Evolutionary conservation across 2,113 vertebrate species (phyloP).

Genomic region (Sigmodon hispidus): DNA sequence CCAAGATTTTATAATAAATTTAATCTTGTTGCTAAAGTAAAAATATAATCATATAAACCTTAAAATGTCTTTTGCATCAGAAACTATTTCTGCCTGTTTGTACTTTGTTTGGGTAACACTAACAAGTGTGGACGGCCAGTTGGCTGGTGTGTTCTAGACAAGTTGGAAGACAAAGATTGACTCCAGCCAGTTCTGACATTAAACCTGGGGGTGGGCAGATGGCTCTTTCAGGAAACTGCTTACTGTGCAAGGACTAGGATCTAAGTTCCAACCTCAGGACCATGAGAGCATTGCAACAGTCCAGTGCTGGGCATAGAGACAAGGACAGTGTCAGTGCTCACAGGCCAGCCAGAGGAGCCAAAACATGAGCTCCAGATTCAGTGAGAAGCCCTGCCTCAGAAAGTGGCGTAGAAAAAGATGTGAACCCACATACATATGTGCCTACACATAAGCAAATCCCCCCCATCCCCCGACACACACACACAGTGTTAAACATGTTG

Average conservation of each 20-base stretch:
- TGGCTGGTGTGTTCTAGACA: neutral
- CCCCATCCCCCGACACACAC: too few species aligned
- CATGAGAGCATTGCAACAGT: neutral
- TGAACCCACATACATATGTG: too few species aligned
- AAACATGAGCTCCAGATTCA: neutral
- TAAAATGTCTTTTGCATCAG: neutral
- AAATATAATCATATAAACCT: neutral
- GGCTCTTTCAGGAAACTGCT: neutral
- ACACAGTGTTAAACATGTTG: neutral
- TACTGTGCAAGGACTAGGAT: neutral
- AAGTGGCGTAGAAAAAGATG: neutral
- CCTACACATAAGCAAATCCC: too few species aligned
- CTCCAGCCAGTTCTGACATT: neutral
- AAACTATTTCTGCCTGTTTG: neutral
- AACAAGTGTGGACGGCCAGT: accelerated
- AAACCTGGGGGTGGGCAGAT: neutral
- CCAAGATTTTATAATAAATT: neutral
- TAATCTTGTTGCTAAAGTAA: neutral
- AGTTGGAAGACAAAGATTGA: neutral
- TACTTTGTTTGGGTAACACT: neutral
- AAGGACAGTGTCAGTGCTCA: too few species aligned
- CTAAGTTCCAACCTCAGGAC: neutral
- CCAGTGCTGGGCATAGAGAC: neutral
- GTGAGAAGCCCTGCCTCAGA: neutral
- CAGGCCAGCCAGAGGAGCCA: neutral